These are phyloP conservation scores for Aphaenogaster rudis DNA, from an alignment of 1,140 invertebrate genomes.

Conservation along the genomic window DNA sequence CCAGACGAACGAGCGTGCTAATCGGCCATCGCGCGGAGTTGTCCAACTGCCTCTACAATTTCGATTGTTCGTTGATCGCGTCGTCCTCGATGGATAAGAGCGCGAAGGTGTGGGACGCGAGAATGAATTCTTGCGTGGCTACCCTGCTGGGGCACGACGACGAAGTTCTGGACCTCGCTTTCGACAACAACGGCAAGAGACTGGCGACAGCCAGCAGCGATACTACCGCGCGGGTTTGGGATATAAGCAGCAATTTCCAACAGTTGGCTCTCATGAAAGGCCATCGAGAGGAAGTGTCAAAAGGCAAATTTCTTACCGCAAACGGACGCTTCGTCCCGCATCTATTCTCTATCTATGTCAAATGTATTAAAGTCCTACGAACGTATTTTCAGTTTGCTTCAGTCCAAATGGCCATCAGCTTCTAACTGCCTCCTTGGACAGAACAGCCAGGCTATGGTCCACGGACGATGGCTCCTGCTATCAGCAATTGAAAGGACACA, in stretches of 20 bases:
- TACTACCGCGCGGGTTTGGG: conserved; percentile 90
- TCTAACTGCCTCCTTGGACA: conserved; percentile 92
- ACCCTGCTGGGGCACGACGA: conserved; percentile 90
- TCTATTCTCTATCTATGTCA: neutral
- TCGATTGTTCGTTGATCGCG: conserved; percentile 90
- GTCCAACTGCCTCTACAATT: conserved; percentile 92
- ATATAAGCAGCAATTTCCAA: conserved; percentile 88
- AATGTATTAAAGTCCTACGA: neutral
- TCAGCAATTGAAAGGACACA: conserved; percentile 91
- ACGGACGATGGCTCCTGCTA: conserved; percentile 90
- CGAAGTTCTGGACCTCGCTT: conserved; percentile 92
- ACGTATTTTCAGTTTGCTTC: conserved; percentile 90
- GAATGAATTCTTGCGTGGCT: conserved; percentile 88
- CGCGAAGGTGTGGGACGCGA: conserved; percentile 92
- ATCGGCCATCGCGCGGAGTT: conserved; percentile 91
- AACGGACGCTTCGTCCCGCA: neutral
- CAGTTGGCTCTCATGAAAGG: conserved; percentile 90
- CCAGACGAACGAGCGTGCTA: conserved; percentile 89
- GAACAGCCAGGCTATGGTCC: conserved; percentile 92
- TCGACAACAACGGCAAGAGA: conserved; percentile 91
- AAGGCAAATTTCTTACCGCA: conserved; percentile 84
- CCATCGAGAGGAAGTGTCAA: conserved; percentile 92
- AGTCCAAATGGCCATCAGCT: conserved; percentile 91
- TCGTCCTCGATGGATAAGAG: conserved; percentile 92
- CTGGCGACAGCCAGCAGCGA: conserved; percentile 92